Evolutionary conservation across 2,888 invertebrate genomes (phyloP).

Genomic region (Sympetrum striolatum): DNA sequence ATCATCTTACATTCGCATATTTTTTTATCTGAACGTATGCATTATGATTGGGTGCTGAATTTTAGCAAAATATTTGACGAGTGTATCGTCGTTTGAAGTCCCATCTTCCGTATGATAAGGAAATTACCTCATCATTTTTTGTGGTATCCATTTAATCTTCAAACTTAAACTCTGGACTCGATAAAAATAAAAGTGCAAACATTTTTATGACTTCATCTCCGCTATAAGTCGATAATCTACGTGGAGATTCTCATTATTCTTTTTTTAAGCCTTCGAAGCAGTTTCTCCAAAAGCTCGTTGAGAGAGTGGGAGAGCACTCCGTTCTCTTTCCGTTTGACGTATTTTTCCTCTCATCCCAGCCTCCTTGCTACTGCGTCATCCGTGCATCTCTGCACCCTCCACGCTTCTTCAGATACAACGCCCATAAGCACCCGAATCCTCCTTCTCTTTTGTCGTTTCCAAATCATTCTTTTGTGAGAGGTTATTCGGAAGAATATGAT

Average conservation of each 20-base stretch:
- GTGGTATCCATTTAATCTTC: background rate
- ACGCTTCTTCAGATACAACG: background rate
- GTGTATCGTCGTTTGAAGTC: too few relatives aligned
- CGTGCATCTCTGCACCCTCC: background rate
- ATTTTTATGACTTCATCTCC: background rate
- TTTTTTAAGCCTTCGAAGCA: background rate
- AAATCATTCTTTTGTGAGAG: background rate
- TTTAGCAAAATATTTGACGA: too few relatives aligned
- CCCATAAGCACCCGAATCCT: background rate
- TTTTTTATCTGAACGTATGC: too few relatives aligned
- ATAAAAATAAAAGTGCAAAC: background rate
- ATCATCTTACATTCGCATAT: too few relatives aligned
- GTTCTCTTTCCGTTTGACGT: conserved; percentile 1
- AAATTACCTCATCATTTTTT: background rate
- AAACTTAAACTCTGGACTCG: background rate
- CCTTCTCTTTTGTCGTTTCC: background rate
- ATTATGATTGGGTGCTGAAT: too few relatives aligned
- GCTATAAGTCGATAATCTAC: background rate
- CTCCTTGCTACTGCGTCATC: background rate
- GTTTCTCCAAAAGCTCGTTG: background rate
- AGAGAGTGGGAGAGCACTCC: background rate
- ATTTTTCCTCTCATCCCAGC: background rate
- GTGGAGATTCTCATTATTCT: background rate
- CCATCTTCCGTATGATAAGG: background rate
- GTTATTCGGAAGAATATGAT: too few relatives aligned